Evolutionary conservation across 2,888 invertebrate species (phyloP), one percentile per base, ranked within the genome.

Genomic region (Piscicola geometra): DNA sequence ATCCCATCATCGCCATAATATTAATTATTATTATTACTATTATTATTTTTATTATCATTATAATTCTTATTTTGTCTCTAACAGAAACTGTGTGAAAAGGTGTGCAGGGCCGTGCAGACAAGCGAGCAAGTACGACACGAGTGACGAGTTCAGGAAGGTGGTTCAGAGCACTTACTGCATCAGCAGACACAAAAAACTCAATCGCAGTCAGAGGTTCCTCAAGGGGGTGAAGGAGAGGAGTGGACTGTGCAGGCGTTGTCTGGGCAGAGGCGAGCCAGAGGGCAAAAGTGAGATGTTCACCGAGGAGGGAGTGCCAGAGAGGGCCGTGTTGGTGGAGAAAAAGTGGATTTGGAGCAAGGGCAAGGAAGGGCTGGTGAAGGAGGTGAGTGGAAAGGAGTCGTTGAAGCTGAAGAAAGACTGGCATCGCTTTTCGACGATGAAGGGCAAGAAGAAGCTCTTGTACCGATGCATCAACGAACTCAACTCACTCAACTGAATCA

Each of bases 71-170:
- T n/a, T n/a, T n/a, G n/a, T n/a, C n/a, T n/a, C 9, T 47, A 47
- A 47, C 60, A 56, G 60, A n/a, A 56, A 56, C 25, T 56, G 60
- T 25, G 60, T 56, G n/a, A 56, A 56, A 56, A 56, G 60, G 25
- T 56, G 60, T n/a, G 25, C 60, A 9, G 25, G 25, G n/a, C 60
- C 60, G 5, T 56, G 60, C 60, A 56, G 60, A 56, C 60, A 56
- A 21, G 60, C 60, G 25, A 56, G n/a, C 25, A 56, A 56, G 25
- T 56, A 15, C 25, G 60, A 56, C n/a, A n/a, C 9, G 3, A n/a
- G 3, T 25, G 25, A 56, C 21, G n/a, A 56, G 3, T 56, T 56
- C 60, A 56, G 25, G 25, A 56, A 56, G 60, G n/a, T 56, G 3
- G 60, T 56, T 15, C 60, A 56, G 25, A 18, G n/a, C 3, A 56